Evolutionary conservation across 1,140 invertebrate genomes (phyloP).

Genomic region (Aphis craccivora): DNA sequence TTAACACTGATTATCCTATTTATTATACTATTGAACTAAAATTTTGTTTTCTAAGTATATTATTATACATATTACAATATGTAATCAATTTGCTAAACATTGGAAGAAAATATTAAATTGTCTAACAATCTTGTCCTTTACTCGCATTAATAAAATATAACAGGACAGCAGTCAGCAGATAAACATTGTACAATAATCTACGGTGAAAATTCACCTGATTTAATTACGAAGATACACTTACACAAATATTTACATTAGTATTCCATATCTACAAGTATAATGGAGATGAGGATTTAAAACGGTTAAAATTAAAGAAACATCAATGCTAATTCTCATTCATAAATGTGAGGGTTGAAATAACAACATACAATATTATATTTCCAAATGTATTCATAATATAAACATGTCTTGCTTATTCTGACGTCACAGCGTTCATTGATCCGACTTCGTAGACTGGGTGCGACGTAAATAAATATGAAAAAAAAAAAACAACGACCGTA

Average conservation of each 20-base stretch:
- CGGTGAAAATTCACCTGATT: neutral
- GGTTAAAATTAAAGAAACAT: neutral
- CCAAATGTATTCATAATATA: neutral
- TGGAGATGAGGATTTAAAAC: neutral
- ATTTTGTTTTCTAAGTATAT: too few species aligned
- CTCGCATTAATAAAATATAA: too few species aligned
- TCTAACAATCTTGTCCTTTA: too few species aligned
- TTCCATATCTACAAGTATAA: neutral
- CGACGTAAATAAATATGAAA: neutral
- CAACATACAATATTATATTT: neutral
- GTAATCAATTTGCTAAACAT: too few species aligned
- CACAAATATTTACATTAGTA: neutral
- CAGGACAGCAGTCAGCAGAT: too few species aligned
- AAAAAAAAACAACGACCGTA: neutral
- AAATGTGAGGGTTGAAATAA: neutral
- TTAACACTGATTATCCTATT: neutral
- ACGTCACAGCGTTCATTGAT: conserved; percentile 42
- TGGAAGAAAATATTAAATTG: neutral
- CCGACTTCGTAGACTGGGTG: neutral
- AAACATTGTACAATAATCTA: neutral
- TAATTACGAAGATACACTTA: neutral
- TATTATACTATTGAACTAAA: neutral
- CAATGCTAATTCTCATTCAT: neutral
- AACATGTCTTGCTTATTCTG: neutral
- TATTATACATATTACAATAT: too few species aligned